Evolutionary conservation across 2,113 vertebrate species (phyloP).

Genomic region (Xiphias gladius): DNA sequence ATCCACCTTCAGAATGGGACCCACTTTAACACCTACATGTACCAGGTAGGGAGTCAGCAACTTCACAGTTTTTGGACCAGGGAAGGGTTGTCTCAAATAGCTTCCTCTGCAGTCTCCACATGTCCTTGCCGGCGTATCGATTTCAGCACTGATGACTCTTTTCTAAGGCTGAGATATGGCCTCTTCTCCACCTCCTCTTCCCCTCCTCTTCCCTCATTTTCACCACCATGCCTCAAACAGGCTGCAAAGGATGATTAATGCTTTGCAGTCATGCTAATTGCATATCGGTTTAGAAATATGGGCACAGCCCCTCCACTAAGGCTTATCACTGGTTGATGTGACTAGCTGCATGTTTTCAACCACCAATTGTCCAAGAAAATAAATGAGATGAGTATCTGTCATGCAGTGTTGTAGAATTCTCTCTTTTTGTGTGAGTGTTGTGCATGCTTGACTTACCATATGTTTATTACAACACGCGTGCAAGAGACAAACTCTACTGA

Average conservation of each 20-base stretch:
- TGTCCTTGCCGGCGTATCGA: constrained; percentile 71
- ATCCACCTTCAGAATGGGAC: constrained; percentile 88
- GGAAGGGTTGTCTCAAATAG: constrained; percentile 51
- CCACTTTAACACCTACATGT: constrained; percentile 89
- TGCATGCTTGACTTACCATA: constrained; percentile 16
- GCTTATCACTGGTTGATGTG: constrained; percentile 36
- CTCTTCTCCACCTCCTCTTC: constrained; percentile 55
- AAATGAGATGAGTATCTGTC: constrained; percentile 40
- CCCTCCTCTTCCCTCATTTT: constrained; percentile 31
- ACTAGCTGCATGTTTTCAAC: constrained; percentile 41
- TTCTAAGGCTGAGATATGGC: constrained; percentile 66
- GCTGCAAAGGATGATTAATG: constrained; percentile 52
- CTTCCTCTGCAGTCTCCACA: constrained; percentile 56
- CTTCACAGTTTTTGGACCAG: constrained; percentile 34
- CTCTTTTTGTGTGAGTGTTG: constrained; percentile 30
- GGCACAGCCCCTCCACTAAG: constrained; percentile 14
- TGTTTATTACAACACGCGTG: constrained; percentile 33
- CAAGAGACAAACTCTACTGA: constrained; percentile 41
- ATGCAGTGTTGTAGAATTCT: constrained; percentile 35
- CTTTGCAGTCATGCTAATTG: constrained; percentile 46
- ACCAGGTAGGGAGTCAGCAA: constrained; percentile 86
- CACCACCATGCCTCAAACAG: constrained; percentile 50
- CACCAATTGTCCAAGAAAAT: constrained; percentile 30
- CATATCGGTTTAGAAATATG: constrained; percentile 39
- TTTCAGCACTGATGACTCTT: constrained; percentile 70